phyloP scores from a whole-genome alignment of 2,113 vertebrate genomes.

The Rhinoderma darwinii region DNA sequence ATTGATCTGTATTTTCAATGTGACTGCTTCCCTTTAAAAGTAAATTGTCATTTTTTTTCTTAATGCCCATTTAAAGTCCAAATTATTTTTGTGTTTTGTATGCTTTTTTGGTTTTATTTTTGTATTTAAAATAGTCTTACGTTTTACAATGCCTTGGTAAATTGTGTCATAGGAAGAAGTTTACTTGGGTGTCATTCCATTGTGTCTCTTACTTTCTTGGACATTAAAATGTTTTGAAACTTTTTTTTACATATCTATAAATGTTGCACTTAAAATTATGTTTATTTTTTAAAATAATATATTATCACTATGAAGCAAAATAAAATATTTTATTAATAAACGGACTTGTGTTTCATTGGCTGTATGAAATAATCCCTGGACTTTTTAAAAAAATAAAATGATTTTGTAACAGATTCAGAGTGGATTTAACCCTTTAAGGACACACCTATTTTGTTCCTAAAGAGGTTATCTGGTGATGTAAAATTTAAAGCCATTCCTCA shows the following conservation, averaged over 20 bases:
- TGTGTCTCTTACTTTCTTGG: not conserved
- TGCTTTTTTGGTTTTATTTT: not conserved
- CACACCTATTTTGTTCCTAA: too few species aligned
- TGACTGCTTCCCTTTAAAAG: too few species aligned
- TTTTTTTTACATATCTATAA: not conserved
- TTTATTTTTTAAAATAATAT: constrained; percentile 16
- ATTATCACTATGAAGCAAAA: not conserved
- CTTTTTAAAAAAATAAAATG: too few species aligned
- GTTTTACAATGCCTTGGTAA: not conserved
- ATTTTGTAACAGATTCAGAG: too few species aligned
- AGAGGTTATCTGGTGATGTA: too few species aligned
- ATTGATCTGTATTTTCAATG: too few species aligned
- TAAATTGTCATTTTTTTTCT: not conserved
- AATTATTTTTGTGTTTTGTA: not conserved
- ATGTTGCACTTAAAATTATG: constrained; percentile 12
- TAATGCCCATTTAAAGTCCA: not conserved
- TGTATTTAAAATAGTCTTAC: not conserved
- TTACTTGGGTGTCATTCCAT: not conserved
- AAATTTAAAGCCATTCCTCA: too few species aligned
- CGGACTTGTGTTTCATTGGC: not conserved
- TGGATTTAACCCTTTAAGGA: too few species aligned
- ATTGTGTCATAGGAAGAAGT: not conserved
- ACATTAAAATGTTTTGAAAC: not conserved
- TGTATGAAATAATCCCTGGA: too few species aligned
- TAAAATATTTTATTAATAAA: constrained; percentile 34